Base-by-base conservation (phyloP, 1,140 invertebrate species). In the Venustaconcha ellipsiformis region DNA sequence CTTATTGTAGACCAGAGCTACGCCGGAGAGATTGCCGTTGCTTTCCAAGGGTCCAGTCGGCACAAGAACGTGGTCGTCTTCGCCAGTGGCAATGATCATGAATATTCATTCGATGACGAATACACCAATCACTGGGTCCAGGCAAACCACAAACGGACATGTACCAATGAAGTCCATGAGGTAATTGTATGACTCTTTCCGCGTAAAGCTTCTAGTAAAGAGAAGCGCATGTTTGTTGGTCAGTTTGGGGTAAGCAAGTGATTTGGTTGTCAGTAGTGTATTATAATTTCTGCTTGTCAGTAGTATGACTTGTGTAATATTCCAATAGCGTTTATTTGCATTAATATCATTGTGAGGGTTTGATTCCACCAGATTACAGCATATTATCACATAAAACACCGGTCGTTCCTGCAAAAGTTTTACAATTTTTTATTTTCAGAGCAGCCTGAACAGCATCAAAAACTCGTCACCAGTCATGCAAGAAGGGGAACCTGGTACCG, bases 1-100 rank as follows among this genome's bases (percentile, higher is more conserved):
- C 72, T 92, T 11, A 79, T 92, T 2, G 89, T 88, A 3, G 92
- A 92, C 76, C 91, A 92, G 74, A 91, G 89, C 72, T 91, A 90
- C 79, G 83, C 90, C 3, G 90, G 89, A 0, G 85, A 90, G 68
- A 72, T 92, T 8, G 82, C 90, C n/a, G 83, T 87, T 3, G 85
- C 84, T 13, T 80, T 92, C 26, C 70, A 78, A n/a, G 72, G 81
- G 76, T 79, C 84, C 1, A 48, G 70, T 17, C 79, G 86, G 0
- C 90, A 92, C 77, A 72, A 72, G 17, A 92, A 92, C 82, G 87
- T 91, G 13, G 75, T 89, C 11, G 85, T 91, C 15, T 88, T 89
- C 64, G 81, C 86, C 12, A 90, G 90, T 57, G 80, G 86, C 0
- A 79, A 81, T 37, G 87, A 87, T 57, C 78, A 87, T 68, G 85